Percentiles rank a stretch among this genome's conserved stretches.
phyloP scores from a whole-genome alignment of 2,797 vertebrate species.

The Megalops cyprinoides region DNA sequence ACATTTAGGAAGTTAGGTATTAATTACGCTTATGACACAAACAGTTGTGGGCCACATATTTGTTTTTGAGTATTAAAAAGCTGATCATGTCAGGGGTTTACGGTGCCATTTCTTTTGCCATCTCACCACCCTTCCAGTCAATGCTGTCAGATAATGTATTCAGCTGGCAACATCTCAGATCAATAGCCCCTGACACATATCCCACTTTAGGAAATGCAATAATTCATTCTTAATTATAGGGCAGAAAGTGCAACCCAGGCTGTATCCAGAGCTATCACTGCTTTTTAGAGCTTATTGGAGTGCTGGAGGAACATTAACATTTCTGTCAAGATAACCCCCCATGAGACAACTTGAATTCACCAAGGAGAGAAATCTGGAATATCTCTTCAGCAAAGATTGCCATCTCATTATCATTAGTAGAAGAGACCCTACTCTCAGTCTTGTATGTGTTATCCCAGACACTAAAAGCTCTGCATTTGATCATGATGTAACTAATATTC shows the following conservation, averaged over 20 bases:
- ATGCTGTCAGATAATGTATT: not conserved
- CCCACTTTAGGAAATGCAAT: not conserved
- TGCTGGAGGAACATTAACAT: not conserved
- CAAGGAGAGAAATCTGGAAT: not conserved
- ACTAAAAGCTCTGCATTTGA: too few species aligned
- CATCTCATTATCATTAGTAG: not conserved
- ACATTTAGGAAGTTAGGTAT: too few species aligned
- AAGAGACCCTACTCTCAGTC: not conserved
- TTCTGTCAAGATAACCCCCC: not conserved
- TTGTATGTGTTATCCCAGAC: too few species aligned
- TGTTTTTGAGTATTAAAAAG: not conserved
- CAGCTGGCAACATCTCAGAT: not conserved
- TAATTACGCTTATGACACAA: too few species aligned
- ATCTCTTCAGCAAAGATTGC: not conserved
- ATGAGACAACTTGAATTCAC: not conserved
- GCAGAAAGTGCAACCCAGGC: not conserved
- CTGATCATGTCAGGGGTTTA: not conserved
- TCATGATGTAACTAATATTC: too few species aligned
- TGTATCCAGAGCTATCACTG: not conserved
- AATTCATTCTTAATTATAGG: not conserved
- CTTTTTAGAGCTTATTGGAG: not conserved
- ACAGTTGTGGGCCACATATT: not conserved
- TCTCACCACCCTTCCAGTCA: not conserved
- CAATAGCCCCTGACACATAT: not conserved
- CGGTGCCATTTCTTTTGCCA: not conserved